Percentiles rank a stretch among this genome's conserved stretches.
phyloP scores from a whole-genome alignment of 2,888 invertebrate species.

The Leptopterna dolabrata region DNA sequence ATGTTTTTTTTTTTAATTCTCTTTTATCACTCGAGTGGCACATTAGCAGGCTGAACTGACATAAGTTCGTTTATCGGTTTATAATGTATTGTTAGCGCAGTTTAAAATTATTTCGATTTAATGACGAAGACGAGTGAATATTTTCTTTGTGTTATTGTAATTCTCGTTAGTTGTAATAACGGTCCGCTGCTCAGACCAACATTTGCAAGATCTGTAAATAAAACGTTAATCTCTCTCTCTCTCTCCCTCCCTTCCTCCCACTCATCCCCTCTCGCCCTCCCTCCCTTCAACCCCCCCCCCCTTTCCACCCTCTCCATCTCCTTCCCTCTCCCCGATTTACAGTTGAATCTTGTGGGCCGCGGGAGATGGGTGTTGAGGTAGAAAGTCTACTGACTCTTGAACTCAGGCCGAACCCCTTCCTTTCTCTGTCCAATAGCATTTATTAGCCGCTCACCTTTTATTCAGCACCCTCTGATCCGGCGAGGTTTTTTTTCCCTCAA shows the following conservation, averaged over 20 bases:
- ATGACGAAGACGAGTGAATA: no score
- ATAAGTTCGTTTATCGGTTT: no score
- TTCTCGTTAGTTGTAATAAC: no score
- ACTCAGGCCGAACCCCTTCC: neutral
- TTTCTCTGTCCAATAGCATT: neutral
- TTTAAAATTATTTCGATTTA: no score
- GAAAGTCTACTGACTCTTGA: neutral
- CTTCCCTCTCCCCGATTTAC: neutral
- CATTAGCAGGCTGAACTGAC: no score
- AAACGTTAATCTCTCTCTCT: neutral
- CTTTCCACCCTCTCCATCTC: neutral
- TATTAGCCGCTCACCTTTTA: slow-evolving; percentile 22
- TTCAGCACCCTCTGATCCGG: slow-evolving; percentile 5
- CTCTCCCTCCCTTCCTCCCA: neutral
- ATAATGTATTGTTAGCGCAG: no score
- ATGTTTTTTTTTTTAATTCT: no score
- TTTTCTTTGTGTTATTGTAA: no score
- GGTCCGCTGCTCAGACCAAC: no score
- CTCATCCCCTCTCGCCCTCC: neutral
- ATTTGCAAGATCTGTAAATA: no score
- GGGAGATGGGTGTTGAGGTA: slow-evolving; percentile 25
- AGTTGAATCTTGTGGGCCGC: neutral
- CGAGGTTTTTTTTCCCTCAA: neutral
- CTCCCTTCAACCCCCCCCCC: neutral
- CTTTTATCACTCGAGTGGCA: no score